Evolutionary conservation across 2,888 invertebrate species (phyloP).

Genomic region (Limnephilus rhombicus): DNA sequence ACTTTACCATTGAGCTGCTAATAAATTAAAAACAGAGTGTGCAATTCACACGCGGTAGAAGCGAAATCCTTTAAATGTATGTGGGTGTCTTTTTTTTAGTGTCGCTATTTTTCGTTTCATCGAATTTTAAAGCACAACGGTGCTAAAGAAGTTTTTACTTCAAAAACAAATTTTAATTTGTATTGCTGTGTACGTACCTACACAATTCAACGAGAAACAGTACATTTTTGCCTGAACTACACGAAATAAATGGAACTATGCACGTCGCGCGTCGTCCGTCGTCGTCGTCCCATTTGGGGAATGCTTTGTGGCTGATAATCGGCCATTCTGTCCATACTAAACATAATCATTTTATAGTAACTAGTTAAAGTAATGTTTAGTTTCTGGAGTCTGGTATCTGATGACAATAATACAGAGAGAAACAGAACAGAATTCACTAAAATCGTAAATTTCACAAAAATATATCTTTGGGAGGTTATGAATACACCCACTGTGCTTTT

Average conservation of each 20-base stretch:
- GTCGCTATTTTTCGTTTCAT: no score
- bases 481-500: neutral
- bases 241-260: neutral
- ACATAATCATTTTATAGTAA: neutral
- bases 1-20: neutral
- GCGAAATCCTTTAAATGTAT: no score
- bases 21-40: no score
- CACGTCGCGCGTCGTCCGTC: no score
- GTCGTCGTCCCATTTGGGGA: neutral
- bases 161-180: no score
- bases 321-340: neutral
- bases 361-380: no score
- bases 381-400: neutral
- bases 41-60: no score
- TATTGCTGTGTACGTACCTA: no score
- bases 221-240: neutral
- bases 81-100: no score
- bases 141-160: no score
- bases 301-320: neutral
- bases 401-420: neutral
- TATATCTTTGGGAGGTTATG: neutral
- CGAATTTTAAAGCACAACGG: no score
- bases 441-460: neutral
- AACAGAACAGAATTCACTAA: neutral
- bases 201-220: neutral